Percentiles rank a stretch among this genome's conserved stretches.
Evolutionary conservation across 2,113 vertebrate species (phyloP).

Genomic region (Antigone vipio): DNA sequence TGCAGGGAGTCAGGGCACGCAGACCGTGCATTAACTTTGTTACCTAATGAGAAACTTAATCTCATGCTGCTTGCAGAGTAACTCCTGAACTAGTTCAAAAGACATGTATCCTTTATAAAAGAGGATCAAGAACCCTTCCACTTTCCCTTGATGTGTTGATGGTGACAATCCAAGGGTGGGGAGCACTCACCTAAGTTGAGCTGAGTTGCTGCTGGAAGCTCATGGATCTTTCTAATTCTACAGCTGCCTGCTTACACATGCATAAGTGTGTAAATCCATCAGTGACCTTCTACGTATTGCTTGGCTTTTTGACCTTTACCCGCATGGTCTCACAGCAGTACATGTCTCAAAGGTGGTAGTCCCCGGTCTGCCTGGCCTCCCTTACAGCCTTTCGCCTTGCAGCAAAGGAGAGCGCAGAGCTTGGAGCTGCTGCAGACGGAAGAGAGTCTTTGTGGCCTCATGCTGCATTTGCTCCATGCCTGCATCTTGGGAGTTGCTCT

Average conservation of each 20-base stretch:
- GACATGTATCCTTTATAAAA: not conserved
- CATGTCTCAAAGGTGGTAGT: not conserved
- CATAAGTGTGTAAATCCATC: not conserved
- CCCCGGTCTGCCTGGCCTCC: not conserved
- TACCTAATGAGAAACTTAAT: not conserved
- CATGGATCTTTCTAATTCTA: not conserved
- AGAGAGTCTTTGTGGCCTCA: accelerated
- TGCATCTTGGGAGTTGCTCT: accelerated
- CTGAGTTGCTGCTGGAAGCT: not conserved
- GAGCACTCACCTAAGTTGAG: not conserved
- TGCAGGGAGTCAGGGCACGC: not conserved
- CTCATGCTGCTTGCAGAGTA: not conserved
- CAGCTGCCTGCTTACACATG: not conserved
- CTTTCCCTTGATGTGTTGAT: not conserved
- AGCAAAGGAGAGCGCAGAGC: not conserved
- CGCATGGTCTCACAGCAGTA: no score
- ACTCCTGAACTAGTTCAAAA: not conserved
- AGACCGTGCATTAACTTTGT: accelerated
- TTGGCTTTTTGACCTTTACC: not conserved
- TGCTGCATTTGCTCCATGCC: not conserved
- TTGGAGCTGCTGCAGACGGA: not conserved
- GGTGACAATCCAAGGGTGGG: not conserved
- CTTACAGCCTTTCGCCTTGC: no score
- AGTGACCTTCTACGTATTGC: not conserved
- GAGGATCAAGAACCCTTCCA: not conserved